These are phyloP conservation scores for Montipora capricornis DNA, from an alignment of 64 coral and sea anemone genomes.

Conservation along the genomic window DNA sequence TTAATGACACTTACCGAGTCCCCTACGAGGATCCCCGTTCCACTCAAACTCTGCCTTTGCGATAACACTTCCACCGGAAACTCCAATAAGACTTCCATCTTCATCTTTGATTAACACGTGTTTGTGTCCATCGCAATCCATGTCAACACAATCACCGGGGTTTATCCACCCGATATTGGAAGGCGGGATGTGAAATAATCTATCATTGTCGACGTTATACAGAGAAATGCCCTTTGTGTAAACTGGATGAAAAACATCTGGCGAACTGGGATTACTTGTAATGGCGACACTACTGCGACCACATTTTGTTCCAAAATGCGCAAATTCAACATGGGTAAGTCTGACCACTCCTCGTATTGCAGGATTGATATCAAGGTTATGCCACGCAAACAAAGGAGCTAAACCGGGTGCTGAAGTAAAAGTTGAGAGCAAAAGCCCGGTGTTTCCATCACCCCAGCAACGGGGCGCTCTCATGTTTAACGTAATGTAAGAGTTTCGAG, in stretches of 20 bases:
- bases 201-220: slow-evolving; percentile 31
- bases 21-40: slow-evolving; percentile 71
- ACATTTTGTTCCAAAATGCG: slow-evolving; percentile 72
- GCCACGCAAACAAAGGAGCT: slow-evolving; percentile 69
- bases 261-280: slow-evolving; percentile 33
- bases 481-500: slow-evolving; percentile 51
- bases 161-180: slow-evolving; percentile 52
- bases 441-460: slow-evolving; percentile 39
- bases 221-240: slow-evolving; percentile 14
- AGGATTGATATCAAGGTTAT: slow-evolving; percentile 39
- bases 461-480: slow-evolving; percentile 15
- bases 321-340: slow-evolving; percentile 42
- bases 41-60: slow-evolving; percentile 89
- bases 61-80: slow-evolving; percentile 51
- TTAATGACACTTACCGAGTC: slow-evolving; percentile 51
- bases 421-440: slow-evolving; percentile 55
- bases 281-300: slow-evolving; percentile 57
- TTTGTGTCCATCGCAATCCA: slow-evolving; percentile 84
- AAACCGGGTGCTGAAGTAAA: slow-evolving; percentile 50
- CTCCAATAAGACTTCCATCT: slow-evolving; percentile 75
- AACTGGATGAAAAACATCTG: slow-evolving; percentile 65
- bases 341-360: slow-evolving; percentile 60
- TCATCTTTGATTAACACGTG: slow-evolving; percentile 70
- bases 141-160: slow-evolving; percentile 87
- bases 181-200: slow-evolving; percentile 20